phyloP scores from a whole-genome alignment of 2,797 vertebrate species.

The Lophius americanus region DNA sequence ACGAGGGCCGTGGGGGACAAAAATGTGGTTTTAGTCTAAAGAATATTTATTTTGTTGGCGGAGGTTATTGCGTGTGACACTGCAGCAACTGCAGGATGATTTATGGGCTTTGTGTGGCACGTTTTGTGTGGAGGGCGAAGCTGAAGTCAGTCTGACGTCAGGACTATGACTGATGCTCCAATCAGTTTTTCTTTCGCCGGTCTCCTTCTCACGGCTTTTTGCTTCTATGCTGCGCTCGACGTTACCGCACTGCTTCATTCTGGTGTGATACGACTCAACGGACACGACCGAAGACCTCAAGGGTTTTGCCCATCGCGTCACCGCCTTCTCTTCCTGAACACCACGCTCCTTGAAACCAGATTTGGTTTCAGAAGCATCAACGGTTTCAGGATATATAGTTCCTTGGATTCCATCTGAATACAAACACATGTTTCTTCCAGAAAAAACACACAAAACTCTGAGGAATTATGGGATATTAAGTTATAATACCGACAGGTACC shows the following conservation, averaged over 20 bases:
- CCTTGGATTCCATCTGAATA: too few relatives aligned
- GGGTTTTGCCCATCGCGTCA: constrained; percentile 20
- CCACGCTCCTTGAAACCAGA: constrained; percentile 5
- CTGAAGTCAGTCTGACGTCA: constrained; percentile 41
- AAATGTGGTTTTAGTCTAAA: constrained; percentile 41
- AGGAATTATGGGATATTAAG: too few relatives aligned
- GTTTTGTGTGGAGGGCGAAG: constrained; percentile 28
- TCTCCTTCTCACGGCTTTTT: constrained; percentile 11
- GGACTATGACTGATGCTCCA: constrained; percentile 37
- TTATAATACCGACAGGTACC: too few relatives aligned
- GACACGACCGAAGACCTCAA: constrained; percentile 11
- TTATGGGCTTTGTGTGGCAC: constrained; percentile 36
- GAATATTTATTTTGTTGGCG: constrained; percentile 47
- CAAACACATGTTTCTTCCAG: too few relatives aligned
- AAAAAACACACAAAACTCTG: too few relatives aligned
- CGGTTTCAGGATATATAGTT: too few relatives aligned
- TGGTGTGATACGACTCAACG: constrained; percentile 16
- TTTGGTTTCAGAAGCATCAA: neutral
- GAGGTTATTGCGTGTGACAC: constrained; percentile 40
- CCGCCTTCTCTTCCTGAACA: constrained; percentile 1
- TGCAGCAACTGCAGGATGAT: constrained; percentile 40
- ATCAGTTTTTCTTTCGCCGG: constrained; percentile 30
- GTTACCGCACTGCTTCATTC: constrained; percentile 22
- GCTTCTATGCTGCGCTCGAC: constrained; percentile 1
- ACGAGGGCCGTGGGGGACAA: neutral